Percentiles rank a stretch among this genome's conserved stretches.
Conservation (phyloP, 2,888 invertebrate species). For the Lepidocyrtoides sp. region DNA sequence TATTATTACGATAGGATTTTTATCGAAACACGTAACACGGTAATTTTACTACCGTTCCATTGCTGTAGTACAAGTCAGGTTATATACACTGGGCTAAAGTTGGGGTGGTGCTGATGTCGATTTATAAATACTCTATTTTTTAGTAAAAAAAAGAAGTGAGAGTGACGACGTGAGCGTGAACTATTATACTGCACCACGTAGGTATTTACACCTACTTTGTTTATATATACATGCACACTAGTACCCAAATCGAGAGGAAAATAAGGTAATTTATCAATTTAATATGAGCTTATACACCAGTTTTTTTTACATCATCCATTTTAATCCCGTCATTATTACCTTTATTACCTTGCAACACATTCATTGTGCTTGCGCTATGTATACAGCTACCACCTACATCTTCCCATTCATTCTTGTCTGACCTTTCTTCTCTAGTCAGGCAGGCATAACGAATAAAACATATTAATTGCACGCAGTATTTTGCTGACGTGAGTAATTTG, state of each 20-base stretch:
- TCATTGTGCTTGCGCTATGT: background rate
- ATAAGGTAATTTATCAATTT: conserved; percentile 41
- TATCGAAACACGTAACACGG: conserved; percentile 76
- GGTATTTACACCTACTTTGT: no score
- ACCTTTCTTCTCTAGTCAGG: background rate
- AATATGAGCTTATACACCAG: background rate
- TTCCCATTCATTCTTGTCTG: background rate
- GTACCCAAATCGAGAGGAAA: background rate
- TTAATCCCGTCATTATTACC: conserved; percentile 11
- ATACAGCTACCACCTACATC: background rate
- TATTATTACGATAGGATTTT: background rate
- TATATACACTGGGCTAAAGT: background rate
- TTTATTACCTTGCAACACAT: conserved; percentile 25
- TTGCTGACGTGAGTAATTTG: background rate
- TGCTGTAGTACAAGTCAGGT: no score
- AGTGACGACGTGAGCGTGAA: conserved; percentile 23
- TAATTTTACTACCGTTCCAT: conserved; percentile 70
- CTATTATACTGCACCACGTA: background rate
- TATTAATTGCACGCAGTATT: background rate
- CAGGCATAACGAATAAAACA: background rate
- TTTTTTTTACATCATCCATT: conserved; percentile 20
- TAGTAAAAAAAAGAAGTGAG: background rate
- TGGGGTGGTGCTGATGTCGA: background rate
- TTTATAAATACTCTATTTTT: background rate
- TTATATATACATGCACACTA: no score